Evolutionary conservation across 2,113 vertebrate genomes (phyloP), one percentile per base, ranked within the genome.

Genomic region (Merops nubicus): DNA sequence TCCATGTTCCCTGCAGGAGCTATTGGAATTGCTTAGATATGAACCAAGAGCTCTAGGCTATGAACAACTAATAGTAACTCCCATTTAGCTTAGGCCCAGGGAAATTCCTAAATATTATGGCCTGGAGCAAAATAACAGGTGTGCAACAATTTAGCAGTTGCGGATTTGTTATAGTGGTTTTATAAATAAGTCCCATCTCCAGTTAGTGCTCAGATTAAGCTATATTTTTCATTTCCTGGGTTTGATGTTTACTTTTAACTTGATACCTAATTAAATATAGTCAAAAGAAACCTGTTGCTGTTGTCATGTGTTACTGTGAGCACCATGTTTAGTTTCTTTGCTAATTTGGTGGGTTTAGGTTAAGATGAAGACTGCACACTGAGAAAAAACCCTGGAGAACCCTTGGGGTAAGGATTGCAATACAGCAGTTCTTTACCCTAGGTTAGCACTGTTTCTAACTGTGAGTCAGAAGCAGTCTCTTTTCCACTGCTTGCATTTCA

Each of bases 211-310:
- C 74, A 62, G 34, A 62, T 88, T 77, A 85, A 69, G 38, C 42
- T 95, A 7, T 36, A 6, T 33, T 28, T 69, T 94, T 42, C 11
- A 28, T 76, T 93, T 86, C 65, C 65, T 31, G 29, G 20, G 36
- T 60, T 47, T 85, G n/a, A 38, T 93, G 28, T 85, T 94, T 94
- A 83, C 54, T 91, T 89, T 70, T 21, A 76, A 53, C 48, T 83
- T 69, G 84, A 82, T 47, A 83, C 10, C 25, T 60, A 82, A 78
- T 94, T 85, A 94, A 88, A 88, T 79, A 85, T 62, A 74, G 67
- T 83, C 91, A 95, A 91, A 96, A 96, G 89, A 93, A 76, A 96
- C 20, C 48, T 48, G 45, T 82, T 82, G 45, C 48, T 43, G 77
- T 33, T 88, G 77, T 33, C 48, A 33, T 38, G 40, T 85, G 70